Base-by-base conservation (phyloP, 2,113 vertebrate species). In the Siphamia tubifer region DNA sequence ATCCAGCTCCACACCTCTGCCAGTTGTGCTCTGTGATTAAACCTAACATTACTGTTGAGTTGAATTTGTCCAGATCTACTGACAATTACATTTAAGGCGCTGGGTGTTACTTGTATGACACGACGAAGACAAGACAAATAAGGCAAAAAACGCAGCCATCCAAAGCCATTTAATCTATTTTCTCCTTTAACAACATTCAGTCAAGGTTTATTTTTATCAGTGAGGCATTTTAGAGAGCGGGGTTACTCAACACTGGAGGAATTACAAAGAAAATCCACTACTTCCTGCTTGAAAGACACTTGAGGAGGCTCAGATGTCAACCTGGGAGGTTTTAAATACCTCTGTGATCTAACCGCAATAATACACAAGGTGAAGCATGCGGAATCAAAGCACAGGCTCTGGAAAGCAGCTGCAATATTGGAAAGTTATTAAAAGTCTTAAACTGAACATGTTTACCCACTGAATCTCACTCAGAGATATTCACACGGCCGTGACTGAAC, bases 241-340 rank as follows among this genome's bases (percentile, higher is more conserved):
- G 8, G 62, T 40, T 63, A 64, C 51, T 69, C 63, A 55, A 81
- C 67, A 72, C 52, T 25, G 16, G 43, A 68, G 40, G 62, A 48
- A 44, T 74, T 68, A 75, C 56, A 83, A 63, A 80, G 77, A 64
- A 54, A 43, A 82, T 51, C 64, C 47, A 3, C 74, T 4, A 44
- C 64, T 78, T 84, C 79, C 81, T 80, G 75, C 56, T 2, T 5
- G 30, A 82, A 36, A 65, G 76, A 84, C 72, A 75, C 62, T 63
- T 51, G 68, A 81, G 85, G 65, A 2, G 66, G 24, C 49, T 78
- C 63, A 2, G 36, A 19, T 54, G 61, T 61, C 68, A 48, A 75
- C 80, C 61, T 77, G 78, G 68, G 73, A 79, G 79, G 79, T 73
- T 81, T 74, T 53, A 64, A 81, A 82, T 77, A 53, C 76, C 56